A percentile compares a stretch with the other conserved stretches of the same genome.
phyloP scores from a whole-genome alignment of 37 sponge, comb jelly and placozoan genomes.

The Beroe ovata region DNA sequence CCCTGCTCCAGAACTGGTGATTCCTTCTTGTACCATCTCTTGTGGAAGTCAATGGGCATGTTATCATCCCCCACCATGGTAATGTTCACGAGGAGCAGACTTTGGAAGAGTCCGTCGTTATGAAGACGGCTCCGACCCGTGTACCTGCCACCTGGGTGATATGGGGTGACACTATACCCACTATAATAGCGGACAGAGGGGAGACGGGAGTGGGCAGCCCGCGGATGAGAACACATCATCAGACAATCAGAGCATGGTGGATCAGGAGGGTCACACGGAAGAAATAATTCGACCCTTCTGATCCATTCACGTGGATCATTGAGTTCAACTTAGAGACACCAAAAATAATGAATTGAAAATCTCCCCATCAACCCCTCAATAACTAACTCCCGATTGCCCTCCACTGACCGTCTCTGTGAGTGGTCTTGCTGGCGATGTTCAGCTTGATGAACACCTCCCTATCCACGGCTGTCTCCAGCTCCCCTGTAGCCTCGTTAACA shows the following conservation, averaged over 20 bases:
- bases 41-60: slow-evolving; percentile 48
- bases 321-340: too few relatives aligned
- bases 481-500: slow-evolving; percentile 30
- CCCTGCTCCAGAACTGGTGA: slow-evolving; percentile 50
- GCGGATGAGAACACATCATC: neutral
- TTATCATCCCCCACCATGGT: slow-evolving; percentile 6
- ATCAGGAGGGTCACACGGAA: too few relatives aligned
- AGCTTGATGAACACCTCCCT: slow-evolving; percentile 58
- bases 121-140: neutral
- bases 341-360: too few relatives aligned
- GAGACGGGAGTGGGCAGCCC: neutral
- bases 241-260: too few relatives aligned
- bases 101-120: slow-evolving; percentile 25
- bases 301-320: too few relatives aligned
- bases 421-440: slow-evolving; percentile 1
- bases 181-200: neutral
- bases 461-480: slow-evolving; percentile 5
- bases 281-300: too few relatives aligned
- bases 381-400: too few relatives aligned
- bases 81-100: slow-evolving; percentile 63
- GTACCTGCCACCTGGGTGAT: neutral
- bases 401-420: slow-evolving; percentile 1
- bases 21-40: slow-evolving; percentile 10
- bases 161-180: too few relatives aligned
- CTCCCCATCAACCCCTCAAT: too few relatives aligned